Evolutionary conservation across 1,140 invertebrate species (phyloP).

Genomic region (Neodiprion virginianus): DNA sequence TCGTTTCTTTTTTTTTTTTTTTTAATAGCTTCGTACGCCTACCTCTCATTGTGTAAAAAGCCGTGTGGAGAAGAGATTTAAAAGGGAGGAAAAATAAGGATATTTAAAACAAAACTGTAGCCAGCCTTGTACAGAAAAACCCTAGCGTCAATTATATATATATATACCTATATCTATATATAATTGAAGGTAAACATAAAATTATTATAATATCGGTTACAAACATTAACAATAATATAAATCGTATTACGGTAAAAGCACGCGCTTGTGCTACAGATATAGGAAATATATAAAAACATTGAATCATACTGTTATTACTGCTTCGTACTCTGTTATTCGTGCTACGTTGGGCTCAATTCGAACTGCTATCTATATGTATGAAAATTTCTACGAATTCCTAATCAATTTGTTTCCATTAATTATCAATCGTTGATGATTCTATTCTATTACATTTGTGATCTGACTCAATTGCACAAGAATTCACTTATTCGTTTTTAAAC

Average conservation of each 20-base stretch:
- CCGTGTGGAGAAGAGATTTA: not conserved
- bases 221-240: not conserved
- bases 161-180: slow-evolving; percentile 8
- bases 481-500: too few species aligned
- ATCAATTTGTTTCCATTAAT: too few species aligned
- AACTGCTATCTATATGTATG: not conserved
- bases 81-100: slow-evolving; percentile 5
- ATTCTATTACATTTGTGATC: too few species aligned
- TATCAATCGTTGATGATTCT: too few species aligned
- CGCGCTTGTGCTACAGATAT: slow-evolving; percentile 40
- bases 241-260: not conserved
- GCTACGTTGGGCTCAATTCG: not conserved
- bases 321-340: slow-evolving; percentile 19
- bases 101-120: not conserved
- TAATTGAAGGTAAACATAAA: not conserved
- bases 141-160: slow-evolving; percentile 61
- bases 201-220: not conserved
- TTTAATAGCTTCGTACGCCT: too few species aligned
- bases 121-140: slow-evolving; percentile 29
- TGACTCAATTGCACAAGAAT: too few species aligned
- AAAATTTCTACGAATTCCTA: too few species aligned
- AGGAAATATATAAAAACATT: slow-evolving; percentile 6
- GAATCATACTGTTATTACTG: slow-evolving; percentile 21
- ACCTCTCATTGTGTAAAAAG: not conserved
- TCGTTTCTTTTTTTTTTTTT: too few species aligned